Conservation (phyloP, 2,113 vertebrate species). For the Solea senegalensis region DNA sequence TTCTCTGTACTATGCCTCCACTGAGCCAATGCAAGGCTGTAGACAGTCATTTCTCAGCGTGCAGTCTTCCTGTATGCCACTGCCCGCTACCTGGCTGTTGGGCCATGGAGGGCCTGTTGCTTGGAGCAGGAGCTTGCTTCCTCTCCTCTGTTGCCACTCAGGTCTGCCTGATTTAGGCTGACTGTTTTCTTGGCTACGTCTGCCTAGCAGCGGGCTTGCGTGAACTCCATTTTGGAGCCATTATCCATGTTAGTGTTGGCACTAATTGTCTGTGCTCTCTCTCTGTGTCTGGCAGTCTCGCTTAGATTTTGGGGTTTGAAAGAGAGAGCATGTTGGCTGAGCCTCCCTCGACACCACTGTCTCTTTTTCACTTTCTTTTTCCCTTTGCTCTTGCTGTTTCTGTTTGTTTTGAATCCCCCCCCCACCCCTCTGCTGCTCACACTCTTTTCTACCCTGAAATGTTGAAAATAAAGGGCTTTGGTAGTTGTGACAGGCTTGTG, state of each 20-base stretch:
- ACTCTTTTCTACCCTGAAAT: conserved; percentile 58
- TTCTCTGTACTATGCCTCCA: conserved; percentile 36
- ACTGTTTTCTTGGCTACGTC: conserved; percentile 68
- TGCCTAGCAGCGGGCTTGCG: conserved; percentile 62
- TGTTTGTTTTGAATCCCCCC: conserved; percentile 60
- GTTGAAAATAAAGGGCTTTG: conserved; percentile 59
- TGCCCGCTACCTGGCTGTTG: conserved; percentile 53
- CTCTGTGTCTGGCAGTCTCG: conserved; percentile 63
- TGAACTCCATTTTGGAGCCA: conserved; percentile 77
- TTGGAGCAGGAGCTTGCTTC: conserved; percentile 65
- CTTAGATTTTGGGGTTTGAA: conserved; percentile 60
- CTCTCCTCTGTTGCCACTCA: conserved; percentile 70
- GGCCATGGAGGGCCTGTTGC: conserved; percentile 58
- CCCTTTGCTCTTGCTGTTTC: conserved; percentile 37
- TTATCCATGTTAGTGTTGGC: conserved; percentile 80
- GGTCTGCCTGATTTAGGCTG: conserved; percentile 71
- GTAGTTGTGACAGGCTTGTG: conserved; percentile 49
- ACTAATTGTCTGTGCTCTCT: conserved; percentile 73
- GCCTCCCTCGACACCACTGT: conserved; percentile 60
- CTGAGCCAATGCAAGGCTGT: conserved; percentile 35
- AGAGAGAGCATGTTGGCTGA: conserved; percentile 40
- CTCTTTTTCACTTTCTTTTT: conserved; percentile 55
- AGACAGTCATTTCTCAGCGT: conserved; percentile 56
- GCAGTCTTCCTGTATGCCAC: conserved; percentile 54
- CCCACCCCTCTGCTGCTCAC: conserved; percentile 36